Base-by-base conservation (phyloP, 2,888 invertebrate genomes). In the Seira ritae region DNA sequence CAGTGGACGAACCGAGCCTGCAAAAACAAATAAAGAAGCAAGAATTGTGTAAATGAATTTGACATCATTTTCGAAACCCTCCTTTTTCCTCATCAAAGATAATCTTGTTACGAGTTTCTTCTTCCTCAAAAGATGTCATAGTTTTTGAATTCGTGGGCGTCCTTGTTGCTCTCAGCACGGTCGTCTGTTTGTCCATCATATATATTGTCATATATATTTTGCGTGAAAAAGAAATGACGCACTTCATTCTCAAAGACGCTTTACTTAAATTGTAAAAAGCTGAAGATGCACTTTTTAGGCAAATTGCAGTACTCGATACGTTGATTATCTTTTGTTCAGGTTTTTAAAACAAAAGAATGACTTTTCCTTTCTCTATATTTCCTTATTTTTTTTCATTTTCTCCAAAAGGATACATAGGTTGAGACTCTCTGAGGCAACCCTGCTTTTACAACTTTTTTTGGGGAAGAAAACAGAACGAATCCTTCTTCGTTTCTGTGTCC, bases 1-100 rank as follows among this genome's bases (percentile, higher is more conserved):
- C 46, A 87, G 78, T 80, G 88, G 87, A 77, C 89, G 88, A 70
- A 88, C 86, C 60, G 86, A 81, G 55, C 88, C 86, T 88, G 76
- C 37, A 78, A 73, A 84, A 15, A 71, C n/a, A 46, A n/a, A 77
- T 10, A n/a, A 24, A 46, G 22, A 62, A 4, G 17, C 66, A 71
- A 22, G 24, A 42, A 77, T 22, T 62, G 81, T 76, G 82, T 75
- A 79, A 80, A 78, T 77, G 75, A 82, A 76, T 79, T 79, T 65
- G 67, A 79, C 78, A 82, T 76, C 71, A 55, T 72, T 81, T 50
- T 72, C 66, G 67, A 77, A 72, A 20, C 19, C 62, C 10, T 24
- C 17, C 15, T 74, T 20, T 74, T 70, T 80, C 31, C 17, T 24
- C 50, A 3, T 50, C 3, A 50, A 65, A 69, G 74, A 66, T 80